Percentiles rank a stretch among this genome's conserved stretches.
Conservation (phyloP, 2,113 vertebrate species). For the Machaerirhynchus nigripectus region DNA sequence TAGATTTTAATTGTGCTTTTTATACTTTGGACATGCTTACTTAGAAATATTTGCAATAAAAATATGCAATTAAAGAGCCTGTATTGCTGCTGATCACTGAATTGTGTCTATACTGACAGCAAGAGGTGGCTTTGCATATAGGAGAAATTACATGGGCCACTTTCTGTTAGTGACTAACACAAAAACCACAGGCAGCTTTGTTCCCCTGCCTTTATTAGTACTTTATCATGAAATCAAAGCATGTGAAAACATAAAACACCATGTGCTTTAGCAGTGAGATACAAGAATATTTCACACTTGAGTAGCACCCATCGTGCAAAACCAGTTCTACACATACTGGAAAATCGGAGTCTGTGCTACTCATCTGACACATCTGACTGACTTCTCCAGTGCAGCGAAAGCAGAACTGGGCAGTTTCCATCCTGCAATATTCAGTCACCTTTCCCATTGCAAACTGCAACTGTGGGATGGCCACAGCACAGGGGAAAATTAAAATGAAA, state of each 20-base stretch:
- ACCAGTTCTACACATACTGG: neutral
- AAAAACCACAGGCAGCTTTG: neutral
- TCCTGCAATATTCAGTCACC: neutral
- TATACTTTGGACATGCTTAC: conserved; percentile 18
- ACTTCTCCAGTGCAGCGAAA: neutral
- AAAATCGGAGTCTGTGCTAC: neutral
- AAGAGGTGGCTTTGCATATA: neutral
- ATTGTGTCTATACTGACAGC: neutral
- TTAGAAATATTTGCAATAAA: conserved; percentile 13
- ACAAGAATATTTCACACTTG: neutral
- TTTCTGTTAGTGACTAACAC: neutral
- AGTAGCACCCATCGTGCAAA: neutral
- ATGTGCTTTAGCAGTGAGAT: neutral
- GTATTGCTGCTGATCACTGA: neutral
- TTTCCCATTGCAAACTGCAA: neutral
- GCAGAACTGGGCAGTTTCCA: neutral
- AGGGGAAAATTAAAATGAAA: neutral
- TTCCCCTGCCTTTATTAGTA: neutral
- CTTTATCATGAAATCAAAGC: neutral
- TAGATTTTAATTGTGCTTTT: conserved; percentile 47
- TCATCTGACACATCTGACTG: neutral
- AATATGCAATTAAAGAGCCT: neutral
- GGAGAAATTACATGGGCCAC: neutral
- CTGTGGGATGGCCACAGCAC: neutral
- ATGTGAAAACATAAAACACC: neutral